Base-by-base conservation (phyloP, 2,113 vertebrate species). In the Solea senegalensis region DNA sequence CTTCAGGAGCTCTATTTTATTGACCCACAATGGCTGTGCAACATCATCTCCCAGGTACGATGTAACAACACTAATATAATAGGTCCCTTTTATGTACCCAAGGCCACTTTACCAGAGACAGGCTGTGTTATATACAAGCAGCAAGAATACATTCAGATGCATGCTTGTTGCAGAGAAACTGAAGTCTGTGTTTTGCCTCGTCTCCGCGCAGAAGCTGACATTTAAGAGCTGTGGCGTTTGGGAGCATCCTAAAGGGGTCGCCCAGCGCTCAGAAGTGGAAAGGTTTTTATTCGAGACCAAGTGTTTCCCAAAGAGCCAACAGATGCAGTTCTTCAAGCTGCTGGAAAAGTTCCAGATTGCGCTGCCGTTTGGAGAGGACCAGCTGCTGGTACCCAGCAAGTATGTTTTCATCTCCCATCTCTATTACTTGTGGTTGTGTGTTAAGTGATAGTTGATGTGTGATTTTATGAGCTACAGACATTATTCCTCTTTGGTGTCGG, bases 261-360 rank as follows among this genome's bases (percentile, higher is more conserved):
- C 98, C 21, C 94, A 94, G 68, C 95, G 95, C 64, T 94, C 93
- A 2, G 88, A 93, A 69, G 94, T 98, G 83, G 95, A 98, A 83
- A 94, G 84, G 80, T 95, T 95, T 81, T 93, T 99, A 68, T 92
- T 86, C 8, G 95, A 97, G 87, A 95, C 92, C 44, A 94, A 79
- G 81, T 94, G 93, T 81, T 98, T 99, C 84, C 97, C 97, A 3
- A 94, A 94, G 83, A 91, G 91, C 57, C 95, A 96, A 82, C 86
- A 95, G 86, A 87, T 87, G 2, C 96, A 98, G 65, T 97, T 96
- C 87, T 95, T 99, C 12, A 97, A 95, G 51, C 95, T 99, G 65
- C 90, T 99, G 84, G 96, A 98, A 88, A 98, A 97, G 87, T 97
- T 99, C 67, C 98, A 97, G 87, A 96, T 99, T 55, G 97, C 95